Percentiles rank a stretch among this genome's conserved stretches.
These are phyloP conservation scores for Metopolophium dirhodum DNA, from an alignment of 1,140 invertebrate species.

Conservation along the genomic window DNA sequence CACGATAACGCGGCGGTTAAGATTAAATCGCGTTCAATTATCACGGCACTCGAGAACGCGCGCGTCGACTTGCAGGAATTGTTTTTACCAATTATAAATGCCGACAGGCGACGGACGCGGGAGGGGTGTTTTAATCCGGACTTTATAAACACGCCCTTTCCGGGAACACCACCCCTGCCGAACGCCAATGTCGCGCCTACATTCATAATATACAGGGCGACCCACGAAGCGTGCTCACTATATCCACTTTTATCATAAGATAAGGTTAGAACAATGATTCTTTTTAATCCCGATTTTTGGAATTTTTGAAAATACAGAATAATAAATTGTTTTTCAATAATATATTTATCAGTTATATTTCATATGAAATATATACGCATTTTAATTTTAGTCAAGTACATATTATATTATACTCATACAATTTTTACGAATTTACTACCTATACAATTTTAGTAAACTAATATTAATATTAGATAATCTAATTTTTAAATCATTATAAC, in stretches of 20 bases:
- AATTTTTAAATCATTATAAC: background rate
- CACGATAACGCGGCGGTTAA: background rate
- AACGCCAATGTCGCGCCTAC: background rate
- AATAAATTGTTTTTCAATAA: too few species aligned
- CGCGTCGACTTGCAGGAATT: conserved; percentile 63
- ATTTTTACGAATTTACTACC: too few species aligned
- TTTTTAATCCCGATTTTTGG: background rate
- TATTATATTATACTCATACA: too few species aligned
- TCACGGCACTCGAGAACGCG: background rate
- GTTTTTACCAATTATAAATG: background rate
- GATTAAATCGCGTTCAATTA: background rate
- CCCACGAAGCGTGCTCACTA: background rate
- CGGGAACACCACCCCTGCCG: background rate
- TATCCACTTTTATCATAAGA: background rate
- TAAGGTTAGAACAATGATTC: background rate
- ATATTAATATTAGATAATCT: too few species aligned
- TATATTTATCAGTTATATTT: background rate
- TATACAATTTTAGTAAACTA: background rate
- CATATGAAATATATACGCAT: background rate
- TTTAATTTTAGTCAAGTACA: background rate
- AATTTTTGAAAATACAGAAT: background rate
- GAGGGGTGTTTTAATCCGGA: background rate
- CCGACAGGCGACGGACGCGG: background rate
- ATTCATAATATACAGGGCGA: background rate
- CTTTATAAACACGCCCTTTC: background rate